A percentile compares a stretch with the other conserved stretches of the same genome.
These are phyloP conservation scores for Protonemura montana DNA, from an alignment of 2,888 invertebrate genomes.

Conservation along the genomic window DNA sequence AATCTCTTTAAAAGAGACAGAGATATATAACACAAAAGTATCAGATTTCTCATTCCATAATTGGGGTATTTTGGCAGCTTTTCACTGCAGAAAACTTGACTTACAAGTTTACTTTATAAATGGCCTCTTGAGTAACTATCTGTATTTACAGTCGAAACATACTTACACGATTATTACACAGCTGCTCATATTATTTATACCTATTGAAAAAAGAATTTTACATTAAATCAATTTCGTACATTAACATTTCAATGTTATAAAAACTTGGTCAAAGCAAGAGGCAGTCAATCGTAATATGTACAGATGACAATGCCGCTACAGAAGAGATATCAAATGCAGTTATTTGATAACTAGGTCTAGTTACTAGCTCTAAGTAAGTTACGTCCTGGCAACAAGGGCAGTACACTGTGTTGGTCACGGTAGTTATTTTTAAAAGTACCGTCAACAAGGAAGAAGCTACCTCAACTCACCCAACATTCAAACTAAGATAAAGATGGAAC, in stretches of 20 bases:
- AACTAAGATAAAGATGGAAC: background rate
- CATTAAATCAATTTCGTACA: constrained; percentile 14
- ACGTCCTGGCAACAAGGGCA: background rate
- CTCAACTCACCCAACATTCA: background rate
- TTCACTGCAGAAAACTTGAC: background rate
- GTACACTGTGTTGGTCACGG: background rate
- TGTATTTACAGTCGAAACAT: background rate
- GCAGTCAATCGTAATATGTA: constrained; percentile 8
- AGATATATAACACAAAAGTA: constrained; percentile 40
- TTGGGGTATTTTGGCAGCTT: background rate
- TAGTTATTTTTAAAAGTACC: background rate
- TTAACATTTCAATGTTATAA: constrained; percentile 15
- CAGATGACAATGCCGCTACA: background rate
- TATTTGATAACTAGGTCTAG: constrained; percentile 19
- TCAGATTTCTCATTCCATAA: constrained; percentile 38
- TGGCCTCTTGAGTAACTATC: background rate
- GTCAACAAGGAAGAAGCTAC: background rate
- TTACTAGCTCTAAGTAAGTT: background rate
- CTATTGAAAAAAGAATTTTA: background rate
- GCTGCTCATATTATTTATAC: background rate
- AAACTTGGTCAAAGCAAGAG: constrained; percentile 27
- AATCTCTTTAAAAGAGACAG: constrained; percentile 46
- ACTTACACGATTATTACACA: background rate
- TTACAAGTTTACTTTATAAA: background rate
- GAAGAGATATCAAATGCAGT: constrained; percentile 8